These are phyloP conservation scores for Tachina lurida DNA, from an alignment of 2,888 invertebrate species.

Conservation along the genomic window DNA sequence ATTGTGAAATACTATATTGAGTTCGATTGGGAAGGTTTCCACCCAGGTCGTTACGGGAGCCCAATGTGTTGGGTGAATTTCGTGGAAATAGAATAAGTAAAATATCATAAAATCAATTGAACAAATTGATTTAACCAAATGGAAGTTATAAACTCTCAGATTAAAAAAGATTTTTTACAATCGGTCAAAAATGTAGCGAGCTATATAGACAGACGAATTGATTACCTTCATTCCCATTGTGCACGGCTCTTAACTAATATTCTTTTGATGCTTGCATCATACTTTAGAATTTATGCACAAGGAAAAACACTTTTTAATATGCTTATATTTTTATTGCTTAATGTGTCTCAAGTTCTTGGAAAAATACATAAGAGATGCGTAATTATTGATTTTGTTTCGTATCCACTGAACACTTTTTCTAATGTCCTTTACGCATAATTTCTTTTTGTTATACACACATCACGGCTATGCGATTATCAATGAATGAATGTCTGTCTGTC, in stretches of 20 bases:
- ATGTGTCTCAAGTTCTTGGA: constrained; percentile 52
- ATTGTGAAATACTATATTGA: too few species aligned
- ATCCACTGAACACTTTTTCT: constrained; percentile 55
- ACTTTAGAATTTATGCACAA: constrained; percentile 12
- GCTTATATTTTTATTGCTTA: neutral
- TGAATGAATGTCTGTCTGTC: neutral
- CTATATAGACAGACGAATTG: too few species aligned
- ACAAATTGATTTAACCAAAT: too few species aligned
- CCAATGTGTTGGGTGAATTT: too few species aligned
- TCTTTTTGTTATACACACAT: constrained; percentile 36
- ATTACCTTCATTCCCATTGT: constrained; percentile 18
- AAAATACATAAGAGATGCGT: constrained; percentile 59
- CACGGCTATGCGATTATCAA: neutral
- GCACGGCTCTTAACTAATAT: neutral
- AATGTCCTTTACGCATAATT: constrained; percentile 68
- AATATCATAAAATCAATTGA: too few species aligned
- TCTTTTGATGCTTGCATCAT: neutral
- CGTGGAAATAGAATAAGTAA: too few species aligned
- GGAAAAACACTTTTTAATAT: constrained; percentile 29
- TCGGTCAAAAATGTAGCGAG: too few species aligned
- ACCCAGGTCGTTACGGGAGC: too few species aligned
- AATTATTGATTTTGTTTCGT: constrained; percentile 65
- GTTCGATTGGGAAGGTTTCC: too few species aligned
- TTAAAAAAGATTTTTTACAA: too few species aligned
- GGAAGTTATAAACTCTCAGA: too few species aligned